These are phyloP conservation scores for Calycopis cecrops DNA, from an alignment of 1,140 invertebrate species.

Conservation along the genomic window DNA sequence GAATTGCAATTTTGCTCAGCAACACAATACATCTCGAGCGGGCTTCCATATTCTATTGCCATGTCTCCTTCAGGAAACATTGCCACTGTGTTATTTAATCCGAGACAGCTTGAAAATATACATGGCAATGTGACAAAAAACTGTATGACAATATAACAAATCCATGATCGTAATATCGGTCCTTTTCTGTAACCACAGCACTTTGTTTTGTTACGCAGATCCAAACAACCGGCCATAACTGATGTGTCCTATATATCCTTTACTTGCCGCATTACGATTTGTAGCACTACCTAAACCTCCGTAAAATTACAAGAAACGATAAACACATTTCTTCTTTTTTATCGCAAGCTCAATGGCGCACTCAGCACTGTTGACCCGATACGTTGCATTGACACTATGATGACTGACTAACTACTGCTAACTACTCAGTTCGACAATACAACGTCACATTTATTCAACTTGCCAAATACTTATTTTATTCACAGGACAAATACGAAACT, in stretches of 20 bases:
- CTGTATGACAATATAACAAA: slow-evolving; percentile 52
- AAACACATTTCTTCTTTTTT: slow-evolving; percentile 55
- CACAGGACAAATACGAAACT: background rate
- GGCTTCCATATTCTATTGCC: slow-evolving; percentile 42
- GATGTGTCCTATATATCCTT: slow-evolving; percentile 41
- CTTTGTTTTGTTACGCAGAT: slow-evolving; percentile 43
- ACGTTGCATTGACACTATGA: slow-evolving; percentile 47
- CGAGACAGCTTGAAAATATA: slow-evolving; percentile 48
- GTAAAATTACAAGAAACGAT: slow-evolving; percentile 39
- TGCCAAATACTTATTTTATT: slow-evolving; percentile 1
- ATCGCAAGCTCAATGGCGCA: slow-evolving; percentile 58
- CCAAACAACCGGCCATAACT: slow-evolving; percentile 54
- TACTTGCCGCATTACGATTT: slow-evolving; percentile 47
- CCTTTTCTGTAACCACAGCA: slow-evolving; percentile 43
- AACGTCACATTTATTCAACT: slow-evolving; percentile 32
- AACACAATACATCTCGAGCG: slow-evolving; percentile 55
- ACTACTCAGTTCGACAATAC: slow-evolving; percentile 33
- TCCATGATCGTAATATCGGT: slow-evolving; percentile 46
- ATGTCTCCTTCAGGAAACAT: slow-evolving; percentile 41
- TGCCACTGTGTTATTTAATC: slow-evolving; percentile 42
- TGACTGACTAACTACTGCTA: slow-evolving; percentile 45
- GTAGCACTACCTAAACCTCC: slow-evolving; percentile 32
- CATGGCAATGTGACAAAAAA: slow-evolving; percentile 54
- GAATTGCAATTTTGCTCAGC: slow-evolving; percentile 41
- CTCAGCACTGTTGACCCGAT: slow-evolving; percentile 35